phyloP scores from a whole-genome alignment of 2,113 vertebrate species.

The Oryzias javanicus region DNA sequence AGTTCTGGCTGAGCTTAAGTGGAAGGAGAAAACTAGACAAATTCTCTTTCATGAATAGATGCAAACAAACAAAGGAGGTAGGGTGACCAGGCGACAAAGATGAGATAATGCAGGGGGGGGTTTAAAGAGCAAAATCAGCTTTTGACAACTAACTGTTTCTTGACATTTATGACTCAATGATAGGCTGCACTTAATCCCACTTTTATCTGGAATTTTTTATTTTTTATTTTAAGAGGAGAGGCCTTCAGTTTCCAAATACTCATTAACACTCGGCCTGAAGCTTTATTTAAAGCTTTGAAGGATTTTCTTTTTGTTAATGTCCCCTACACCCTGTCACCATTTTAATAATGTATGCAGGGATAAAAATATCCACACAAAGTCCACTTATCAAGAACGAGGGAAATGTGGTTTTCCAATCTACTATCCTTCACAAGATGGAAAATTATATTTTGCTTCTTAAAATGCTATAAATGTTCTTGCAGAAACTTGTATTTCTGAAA shows the following conservation, averaged over 20 bases:
- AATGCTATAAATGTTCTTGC: not conserved
- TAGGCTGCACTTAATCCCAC: slow-evolving; percentile 12
- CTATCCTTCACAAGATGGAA: not conserved
- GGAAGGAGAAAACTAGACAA: slow-evolving; percentile 73
- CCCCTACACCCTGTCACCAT: not conserved
- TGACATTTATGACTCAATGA: slow-evolving; percentile 19
- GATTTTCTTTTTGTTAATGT: not conserved
- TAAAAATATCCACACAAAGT: not conserved
- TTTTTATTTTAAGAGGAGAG: not conserved
- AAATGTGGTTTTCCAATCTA: not conserved
- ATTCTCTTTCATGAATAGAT: slow-evolving; percentile 73
- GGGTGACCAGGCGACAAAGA: slow-evolving; percentile 4
- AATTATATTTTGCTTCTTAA: not conserved
- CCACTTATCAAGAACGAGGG: not conserved
- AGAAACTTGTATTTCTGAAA: not conserved
- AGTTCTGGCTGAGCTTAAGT: slow-evolving; percentile 71
- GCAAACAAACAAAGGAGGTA: slow-evolving; percentile 55
- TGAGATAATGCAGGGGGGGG: slow-evolving; percentile 14
- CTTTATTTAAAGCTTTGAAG: not conserved
- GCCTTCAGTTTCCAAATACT: slow-evolving; percentile 4
- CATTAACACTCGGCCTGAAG: slow-evolving; percentile 2
- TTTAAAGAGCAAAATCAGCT: slow-evolving; percentile 18
- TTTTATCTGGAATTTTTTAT: slow-evolving; percentile 1
- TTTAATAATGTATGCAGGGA: not conserved
- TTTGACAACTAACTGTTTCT: slow-evolving; percentile 15